Conservation (phyloP, 2,113 vertebrate species). For the Motacilla tschutschensis region DNA sequence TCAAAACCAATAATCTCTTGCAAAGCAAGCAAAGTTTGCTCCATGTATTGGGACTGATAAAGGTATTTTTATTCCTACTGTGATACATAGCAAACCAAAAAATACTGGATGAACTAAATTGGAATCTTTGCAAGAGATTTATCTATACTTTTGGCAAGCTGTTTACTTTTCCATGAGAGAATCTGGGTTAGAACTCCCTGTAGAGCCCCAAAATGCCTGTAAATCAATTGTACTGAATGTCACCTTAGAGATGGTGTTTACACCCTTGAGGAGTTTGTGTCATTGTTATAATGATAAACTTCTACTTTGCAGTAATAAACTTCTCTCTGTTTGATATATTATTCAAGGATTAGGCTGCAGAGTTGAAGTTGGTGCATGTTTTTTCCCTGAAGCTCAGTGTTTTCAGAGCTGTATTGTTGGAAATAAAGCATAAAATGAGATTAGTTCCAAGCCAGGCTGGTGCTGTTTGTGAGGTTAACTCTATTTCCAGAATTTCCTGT, state of each 20-base stretch:
- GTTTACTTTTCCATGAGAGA: not conserved
- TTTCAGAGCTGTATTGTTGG: not conserved
- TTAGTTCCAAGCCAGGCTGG: not conserved
- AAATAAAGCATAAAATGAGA: not conserved
- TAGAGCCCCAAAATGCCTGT: not conserved
- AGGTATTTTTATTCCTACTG: not conserved
- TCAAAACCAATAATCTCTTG: not conserved
- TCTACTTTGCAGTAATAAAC: not conserved
- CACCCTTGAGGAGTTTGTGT: conserved; percentile 1
- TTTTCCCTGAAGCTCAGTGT: not conserved
- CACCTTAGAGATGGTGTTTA: conserved; percentile 6
- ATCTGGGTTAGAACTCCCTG: not conserved
- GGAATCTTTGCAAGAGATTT: conserved; percentile 13
- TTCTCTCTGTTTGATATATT: conserved; percentile 1
- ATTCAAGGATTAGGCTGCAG: not conserved
- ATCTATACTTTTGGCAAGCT: conserved; percentile 2
- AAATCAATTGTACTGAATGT: not conserved
- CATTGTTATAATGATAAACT: conserved; percentile 20
- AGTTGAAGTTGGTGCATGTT: not conserved
- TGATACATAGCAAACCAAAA: not conserved
- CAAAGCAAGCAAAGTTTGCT: not conserved
- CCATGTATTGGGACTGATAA: not conserved
- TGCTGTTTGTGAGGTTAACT: not conserved
- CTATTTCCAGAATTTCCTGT: not conserved
- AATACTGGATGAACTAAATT: not conserved